Conservation (phyloP, 2,113 vertebrate species). For the Herpetotheres cachinnans region DNA sequence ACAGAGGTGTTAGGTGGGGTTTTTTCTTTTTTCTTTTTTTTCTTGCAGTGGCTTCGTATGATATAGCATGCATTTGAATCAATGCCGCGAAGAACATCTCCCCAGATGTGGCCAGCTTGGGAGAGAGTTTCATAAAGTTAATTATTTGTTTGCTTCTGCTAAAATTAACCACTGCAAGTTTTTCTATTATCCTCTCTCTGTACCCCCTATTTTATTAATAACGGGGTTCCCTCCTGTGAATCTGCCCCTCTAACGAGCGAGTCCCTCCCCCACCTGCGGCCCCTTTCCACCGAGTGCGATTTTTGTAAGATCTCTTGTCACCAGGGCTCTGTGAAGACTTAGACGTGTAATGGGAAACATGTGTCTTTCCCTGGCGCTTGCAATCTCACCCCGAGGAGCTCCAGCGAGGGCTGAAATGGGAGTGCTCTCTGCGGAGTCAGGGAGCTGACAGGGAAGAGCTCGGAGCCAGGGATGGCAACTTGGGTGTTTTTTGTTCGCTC, state of each 20-base stretch:
- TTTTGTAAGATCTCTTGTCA: constrained; percentile 54
- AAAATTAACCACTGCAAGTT: background rate
- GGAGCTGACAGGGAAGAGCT: background rate
- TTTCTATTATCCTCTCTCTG: background rate
- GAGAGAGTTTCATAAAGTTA: background rate
- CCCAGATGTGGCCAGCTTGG: background rate
- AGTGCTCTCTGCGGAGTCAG: background rate
- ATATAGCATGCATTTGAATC: background rate
- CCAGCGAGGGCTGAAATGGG: constrained; percentile 17
- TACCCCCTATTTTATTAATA: background rate
- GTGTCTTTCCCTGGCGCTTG: constrained; percentile 29
- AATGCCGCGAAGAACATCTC: background rate
- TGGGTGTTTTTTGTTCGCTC: background rate
- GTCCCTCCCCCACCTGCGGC: background rate
- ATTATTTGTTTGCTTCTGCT: background rate
- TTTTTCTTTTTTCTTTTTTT: background rate
- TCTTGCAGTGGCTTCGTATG: background rate
- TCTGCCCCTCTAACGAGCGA: background rate
- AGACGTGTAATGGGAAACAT: constrained; percentile 48
- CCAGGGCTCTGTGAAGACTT: constrained; percentile 18
- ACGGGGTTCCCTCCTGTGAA: background rate
- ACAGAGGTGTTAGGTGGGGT: background rate
- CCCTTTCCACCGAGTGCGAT: background rate
- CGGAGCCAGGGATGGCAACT: background rate
- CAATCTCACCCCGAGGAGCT: constrained; percentile 24